These are phyloP conservation scores for Bombycilla garrulus DNA, from an alignment of 2,113 vertebrate genomes.

Conservation along the genomic window DNA sequence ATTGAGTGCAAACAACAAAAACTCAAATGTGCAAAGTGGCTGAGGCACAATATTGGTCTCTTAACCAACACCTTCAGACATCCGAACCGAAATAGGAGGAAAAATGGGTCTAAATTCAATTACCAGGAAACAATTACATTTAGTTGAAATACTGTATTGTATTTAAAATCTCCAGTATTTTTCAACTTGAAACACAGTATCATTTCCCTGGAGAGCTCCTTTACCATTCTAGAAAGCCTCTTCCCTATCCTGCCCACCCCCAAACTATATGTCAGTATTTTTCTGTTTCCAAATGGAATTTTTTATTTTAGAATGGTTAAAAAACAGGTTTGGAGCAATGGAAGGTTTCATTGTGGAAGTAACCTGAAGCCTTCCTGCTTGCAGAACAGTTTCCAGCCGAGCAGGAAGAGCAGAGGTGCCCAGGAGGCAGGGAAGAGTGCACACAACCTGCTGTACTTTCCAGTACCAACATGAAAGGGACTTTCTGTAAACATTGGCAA, in stretches of 20 bases:
- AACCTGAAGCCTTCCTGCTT: background rate
- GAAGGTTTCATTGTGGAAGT: background rate
- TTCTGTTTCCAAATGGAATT: background rate
- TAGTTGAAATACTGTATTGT: background rate
- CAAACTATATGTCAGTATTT: background rate
- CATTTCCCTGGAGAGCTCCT: background rate
- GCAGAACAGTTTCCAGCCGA: background rate
- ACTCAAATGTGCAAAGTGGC: background rate
- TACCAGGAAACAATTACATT: background rate
- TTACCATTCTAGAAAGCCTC: background rate
- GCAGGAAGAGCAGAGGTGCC: background rate
- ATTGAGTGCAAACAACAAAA: background rate
- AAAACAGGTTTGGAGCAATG: background rate
- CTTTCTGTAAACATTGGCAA: background rate
- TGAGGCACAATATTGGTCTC: background rate
- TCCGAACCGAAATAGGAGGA: background rate
- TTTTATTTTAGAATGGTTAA: background rate
- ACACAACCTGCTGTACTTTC: background rate
- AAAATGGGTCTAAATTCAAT: background rate
- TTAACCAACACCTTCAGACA: background rate
- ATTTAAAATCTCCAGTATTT: background rate
- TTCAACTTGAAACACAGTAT: background rate
- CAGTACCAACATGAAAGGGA: background rate
- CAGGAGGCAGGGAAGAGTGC: fast-evolving
- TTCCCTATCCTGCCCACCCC: background rate